A percentile compares a stretch with the other conserved stretches of the same genome.
phyloP scores from a whole-genome alignment of 1,140 invertebrate species.

The Drosophila serrata region DNA sequence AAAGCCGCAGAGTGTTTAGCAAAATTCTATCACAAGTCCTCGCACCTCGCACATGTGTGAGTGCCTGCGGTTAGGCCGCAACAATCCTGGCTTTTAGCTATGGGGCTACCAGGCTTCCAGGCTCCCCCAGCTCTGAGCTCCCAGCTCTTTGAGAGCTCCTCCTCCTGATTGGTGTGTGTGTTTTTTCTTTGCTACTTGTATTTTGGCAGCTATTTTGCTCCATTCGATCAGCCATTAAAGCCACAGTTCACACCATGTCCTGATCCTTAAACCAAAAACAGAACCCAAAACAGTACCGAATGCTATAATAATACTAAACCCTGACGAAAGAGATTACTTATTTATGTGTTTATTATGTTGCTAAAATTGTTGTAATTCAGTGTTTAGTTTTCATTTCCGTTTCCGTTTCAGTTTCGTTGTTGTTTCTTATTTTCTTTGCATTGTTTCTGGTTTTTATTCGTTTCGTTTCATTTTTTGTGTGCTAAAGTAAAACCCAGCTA shows the following conservation, averaged over 20 bases:
- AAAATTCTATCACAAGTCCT: constrained; percentile 54
- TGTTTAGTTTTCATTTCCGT: constrained; percentile 19
- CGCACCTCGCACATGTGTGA: constrained; percentile 33
- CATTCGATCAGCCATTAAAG: constrained; percentile 3
- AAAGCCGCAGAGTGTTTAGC: constrained; percentile 55
- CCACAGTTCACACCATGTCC: background rate
- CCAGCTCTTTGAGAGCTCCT: background rate
- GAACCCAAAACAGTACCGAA: constrained; percentile 9
- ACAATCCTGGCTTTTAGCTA: constrained; percentile 48
- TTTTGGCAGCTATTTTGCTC: constrained; percentile 13
- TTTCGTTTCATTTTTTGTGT: constrained; percentile 71
- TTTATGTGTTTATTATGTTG: constrained; percentile 19
- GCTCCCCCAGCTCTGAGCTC: background rate
- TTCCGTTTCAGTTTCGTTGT: constrained; percentile 48
- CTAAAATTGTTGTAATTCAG: constrained; percentile 36
- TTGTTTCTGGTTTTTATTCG: constrained; percentile 44
- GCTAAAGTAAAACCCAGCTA: constrained; percentile 57
- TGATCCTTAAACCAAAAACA: background rate
- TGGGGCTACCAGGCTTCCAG: background rate
- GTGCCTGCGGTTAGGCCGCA: constrained; percentile 74
- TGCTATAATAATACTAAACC: constrained; percentile 9
- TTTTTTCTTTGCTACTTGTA: constrained; percentile 3
- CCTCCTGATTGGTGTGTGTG: constrained; percentile 5
- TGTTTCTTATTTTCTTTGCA: constrained; percentile 13
- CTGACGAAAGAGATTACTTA: constrained; percentile 16